Evolutionary conservation across 2,113 vertebrate genomes (phyloP), one percentile per base, ranked within the genome.

Genomic region (Antennarius striatus): DNA sequence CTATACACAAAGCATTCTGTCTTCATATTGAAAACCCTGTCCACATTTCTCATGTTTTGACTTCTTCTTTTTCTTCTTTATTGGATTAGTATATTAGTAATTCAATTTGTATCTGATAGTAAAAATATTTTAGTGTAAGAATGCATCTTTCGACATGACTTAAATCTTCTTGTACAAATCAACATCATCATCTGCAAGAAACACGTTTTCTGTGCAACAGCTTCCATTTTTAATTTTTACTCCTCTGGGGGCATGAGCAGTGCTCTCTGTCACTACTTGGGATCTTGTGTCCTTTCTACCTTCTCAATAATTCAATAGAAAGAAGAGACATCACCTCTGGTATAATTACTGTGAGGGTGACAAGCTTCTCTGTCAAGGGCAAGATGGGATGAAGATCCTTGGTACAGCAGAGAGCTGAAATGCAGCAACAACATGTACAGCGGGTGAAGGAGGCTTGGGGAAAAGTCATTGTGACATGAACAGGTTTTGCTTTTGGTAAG

Each of bases 251-350:
- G 70, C 46, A 42, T 32, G 30, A 71, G 50, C 68, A 39, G 49
- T 4, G 22, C 66, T 75, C 75, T 79, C 65, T 81, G 67, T 75
- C 67, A 65, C 77, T 67, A 80, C 86, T 73, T 78, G 63, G 77
- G 82, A 86, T 85, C 79, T 70, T 63, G 75, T 79, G 70, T 87
- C 80, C 76, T 76, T 80, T 74, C 68, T 72, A 75, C 76, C 84
- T 86, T 76, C 80, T 91, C 82, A 87, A 89, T 90, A 85, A 90
- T 88, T 88, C 84, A 90, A 81, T 80, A 79, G 87, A 79, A 89
- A 89, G 82, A 75, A 64, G 87, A 89, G 84, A 88, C 73, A 68
- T 88, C 85, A 82, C 73, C 77, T 79, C 77, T 81, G 60, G 82
- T 77, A 89, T 91, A 90, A 88, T 91, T 89, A 91, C 90, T 79